Conservation (phyloP, 2,888 invertebrate genomes). For the Troglohyphantes excavatus region DNA sequence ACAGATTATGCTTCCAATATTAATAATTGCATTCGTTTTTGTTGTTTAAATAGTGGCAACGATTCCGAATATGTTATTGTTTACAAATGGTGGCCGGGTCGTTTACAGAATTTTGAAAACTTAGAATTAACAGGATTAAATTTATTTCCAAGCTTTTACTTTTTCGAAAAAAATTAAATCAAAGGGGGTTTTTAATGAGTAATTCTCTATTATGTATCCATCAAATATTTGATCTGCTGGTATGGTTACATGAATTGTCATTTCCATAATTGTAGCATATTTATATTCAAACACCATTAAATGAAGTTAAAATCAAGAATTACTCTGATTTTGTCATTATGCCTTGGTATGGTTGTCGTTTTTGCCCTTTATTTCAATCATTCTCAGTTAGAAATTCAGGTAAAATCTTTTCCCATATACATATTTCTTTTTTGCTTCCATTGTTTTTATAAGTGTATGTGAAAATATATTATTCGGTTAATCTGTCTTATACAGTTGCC, state of each 20-base stretch:
- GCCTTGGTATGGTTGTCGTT: slow-evolving; percentile 62
- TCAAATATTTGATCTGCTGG: not conserved
- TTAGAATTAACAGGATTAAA: too few species aligned
- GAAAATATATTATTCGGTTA: too few species aligned
- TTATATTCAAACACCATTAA: not conserved
- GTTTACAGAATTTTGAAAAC: too few species aligned
- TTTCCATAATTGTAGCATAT: not conserved
- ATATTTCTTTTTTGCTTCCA: not conserved
- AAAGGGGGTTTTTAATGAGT: too few species aligned
- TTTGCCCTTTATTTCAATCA: slow-evolving; percentile 69
- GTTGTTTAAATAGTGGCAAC: too few species aligned
- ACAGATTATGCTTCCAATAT: too few species aligned
- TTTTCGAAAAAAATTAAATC: too few species aligned
- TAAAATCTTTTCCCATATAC: slow-evolving; percentile 16
- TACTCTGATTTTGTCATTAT: slow-evolving; percentile 53
- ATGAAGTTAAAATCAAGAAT: slow-evolving; percentile 78
- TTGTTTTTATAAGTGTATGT: not conserved
- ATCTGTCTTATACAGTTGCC: too few species aligned
- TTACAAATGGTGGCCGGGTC: not conserved
- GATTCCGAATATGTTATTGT: not conserved
- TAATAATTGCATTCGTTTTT: too few species aligned
- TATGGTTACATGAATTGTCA: not conserved
- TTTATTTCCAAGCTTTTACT: too few species aligned
- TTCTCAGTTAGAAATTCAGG: slow-evolving; percentile 69
- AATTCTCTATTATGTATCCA: too few species aligned